These are phyloP conservation scores for Thalassoma bifasciatum DNA, from an alignment of 2,113 vertebrate genomes.

Conservation along the genomic window DNA sequence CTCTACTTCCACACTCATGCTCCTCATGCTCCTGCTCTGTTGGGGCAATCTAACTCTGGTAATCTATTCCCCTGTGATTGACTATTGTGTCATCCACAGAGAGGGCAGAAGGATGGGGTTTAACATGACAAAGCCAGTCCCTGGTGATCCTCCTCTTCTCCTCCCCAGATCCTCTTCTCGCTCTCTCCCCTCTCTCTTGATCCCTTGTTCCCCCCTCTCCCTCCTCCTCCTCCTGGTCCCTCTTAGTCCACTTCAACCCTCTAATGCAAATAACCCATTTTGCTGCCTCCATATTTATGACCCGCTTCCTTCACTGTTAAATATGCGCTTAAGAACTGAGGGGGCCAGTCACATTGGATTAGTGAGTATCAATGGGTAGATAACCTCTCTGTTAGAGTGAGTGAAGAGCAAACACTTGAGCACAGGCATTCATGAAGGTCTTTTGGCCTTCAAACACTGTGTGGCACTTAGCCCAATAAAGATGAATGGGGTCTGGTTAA, in stretches of 20 bases:
- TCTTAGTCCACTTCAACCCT: conserved; percentile 67
- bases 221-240: conserved; percentile 43
- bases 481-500: conserved; percentile 64
- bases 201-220: conserved; percentile 56
- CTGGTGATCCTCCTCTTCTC: conserved; percentile 67
- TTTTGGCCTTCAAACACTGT: conserved; percentile 67
- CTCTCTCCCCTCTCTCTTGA: conserved; percentile 51
- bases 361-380: conserved; percentile 77
- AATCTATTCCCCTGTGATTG: conserved; percentile 76
- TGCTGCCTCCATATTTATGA: conserved; percentile 75
- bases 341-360: conserved; percentile 75
- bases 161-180: conserved; percentile 58
- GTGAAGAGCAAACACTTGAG: conserved; percentile 76
- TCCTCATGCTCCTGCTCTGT: conserved; percentile 58
- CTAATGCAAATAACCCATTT: conserved; percentile 74
- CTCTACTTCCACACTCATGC: conserved; percentile 59
- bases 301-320: conserved; percentile 65
- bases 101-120: conserved; percentile 59
- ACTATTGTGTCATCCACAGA: conserved; percentile 69
- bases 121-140: conserved; percentile 82
- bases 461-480: conserved; percentile 57
- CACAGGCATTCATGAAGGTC: conserved; percentile 61
- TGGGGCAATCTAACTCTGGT: conserved; percentile 75
- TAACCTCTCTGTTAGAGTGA: conserved; percentile 80
- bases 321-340: conserved; percentile 77